phyloP scores from a whole-genome alignment of 2,888 invertebrate genomes.

The Orchestes rusci region DNA sequence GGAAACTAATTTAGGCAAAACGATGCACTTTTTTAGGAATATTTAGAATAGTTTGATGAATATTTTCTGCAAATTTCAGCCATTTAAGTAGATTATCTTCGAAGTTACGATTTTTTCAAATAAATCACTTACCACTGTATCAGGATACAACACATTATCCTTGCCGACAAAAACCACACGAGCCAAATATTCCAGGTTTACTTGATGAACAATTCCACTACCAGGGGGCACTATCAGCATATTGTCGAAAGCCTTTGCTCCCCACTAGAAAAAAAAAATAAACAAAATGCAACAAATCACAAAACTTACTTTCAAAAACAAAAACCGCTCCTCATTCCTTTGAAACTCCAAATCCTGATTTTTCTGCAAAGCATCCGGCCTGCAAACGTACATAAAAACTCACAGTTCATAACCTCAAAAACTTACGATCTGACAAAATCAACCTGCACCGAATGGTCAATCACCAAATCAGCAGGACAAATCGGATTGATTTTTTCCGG shows the following conservation, averaged over 20 bases:
- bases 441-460: slow-evolving; percentile 97
- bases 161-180: slow-evolving; percentile 76
- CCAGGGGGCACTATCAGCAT: slow-evolving; percentile 98
- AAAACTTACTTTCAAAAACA: slow-evolving; percentile 77
- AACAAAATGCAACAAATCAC: background rate
- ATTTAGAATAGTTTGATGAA: too few species aligned
- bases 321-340: slow-evolving; percentile 91
- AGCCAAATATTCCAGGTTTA: slow-evolving; percentile 91
- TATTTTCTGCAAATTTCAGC: too few species aligned
- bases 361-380: slow-evolving; percentile 78
- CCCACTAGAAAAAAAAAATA: slow-evolving; percentile 64
- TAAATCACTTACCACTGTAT: slow-evolving; percentile 56
- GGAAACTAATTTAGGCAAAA: too few species aligned
- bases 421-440: slow-evolving; percentile 74
- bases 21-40: too few species aligned
- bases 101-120: too few species aligned
- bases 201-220: slow-evolving; percentile 97
- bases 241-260: slow-evolving; percentile 89
- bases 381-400: slow-evolving; percentile 41
- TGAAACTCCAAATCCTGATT: slow-evolving; percentile 94
- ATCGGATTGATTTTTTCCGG: slow-evolving; percentile 93
- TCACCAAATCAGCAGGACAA: slow-evolving; percentile 95
- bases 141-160: slow-evolving; percentile 59
- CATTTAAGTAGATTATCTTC: too few species aligned
- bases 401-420: background rate